Base-by-base conservation (phyloP, 2,888 invertebrate species). In the Chorisops tibialis region DNA sequence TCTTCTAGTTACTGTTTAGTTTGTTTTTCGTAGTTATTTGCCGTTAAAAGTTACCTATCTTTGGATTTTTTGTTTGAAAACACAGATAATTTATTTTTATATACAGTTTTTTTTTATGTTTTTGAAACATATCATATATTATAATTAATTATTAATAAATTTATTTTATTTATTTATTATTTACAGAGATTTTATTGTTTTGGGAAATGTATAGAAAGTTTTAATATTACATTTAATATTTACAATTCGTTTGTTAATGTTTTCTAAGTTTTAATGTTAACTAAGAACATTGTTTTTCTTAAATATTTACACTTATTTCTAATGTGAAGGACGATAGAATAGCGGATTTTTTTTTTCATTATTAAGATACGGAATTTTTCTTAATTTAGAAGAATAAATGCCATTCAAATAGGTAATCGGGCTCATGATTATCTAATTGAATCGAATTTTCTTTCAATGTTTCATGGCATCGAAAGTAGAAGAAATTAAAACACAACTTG, bases 391-490 rank as follows among this genome's bases (percentile, higher is more conserved):
- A 47, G 12, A 14, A 37, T 54, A 56, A 56, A 56, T 45, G 43
- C 56, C 43, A 62, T 67, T 67, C 64, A 70, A 72, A 68, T 70
- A 74, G 75, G 74, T 72, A 74, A 77, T 74, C 71, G 76, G 76
- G 76, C 76, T 76, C 76, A 67, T 63, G 72, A 75, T 74, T 72
- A 74, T 74, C 75, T 73, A 67, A 68, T 72, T 71, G 68, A 66
- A 65, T 64, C 48, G 59, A 60, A 61, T 22, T 45, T 50, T 39
- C 41, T 54, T 21, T 30, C 14, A 16, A 24, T 59, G 49, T 45
- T 18, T 12, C 9, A 35, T 43, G 14, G 9, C 14, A 21, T 58
- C 37, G n/a, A 30, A 30, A 30, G 3, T 30, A 30, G 5, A 2
- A 30, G 2, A 30, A 30, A 30, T 7, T n/a, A n/a, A n/a, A 7